Evolutionary conservation across 2,113 vertebrate species (phyloP).

Genomic region (Chinchilla lanigera): DNA sequence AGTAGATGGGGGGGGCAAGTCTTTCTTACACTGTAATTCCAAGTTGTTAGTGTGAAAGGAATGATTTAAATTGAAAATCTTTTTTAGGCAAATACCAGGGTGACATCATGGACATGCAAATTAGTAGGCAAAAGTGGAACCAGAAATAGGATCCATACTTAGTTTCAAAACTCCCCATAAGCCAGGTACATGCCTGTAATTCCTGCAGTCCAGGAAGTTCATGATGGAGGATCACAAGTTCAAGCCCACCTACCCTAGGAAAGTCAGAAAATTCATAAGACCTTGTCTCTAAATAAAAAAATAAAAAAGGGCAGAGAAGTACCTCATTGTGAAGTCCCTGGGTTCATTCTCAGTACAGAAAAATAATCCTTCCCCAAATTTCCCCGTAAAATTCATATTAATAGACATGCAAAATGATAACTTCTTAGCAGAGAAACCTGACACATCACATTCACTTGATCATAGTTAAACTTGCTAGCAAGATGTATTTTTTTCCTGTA

Average conservation of each 20-base stretch:
- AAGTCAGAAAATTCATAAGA: not conserved
- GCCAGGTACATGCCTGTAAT: not conserved
- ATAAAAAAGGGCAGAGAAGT: not conserved
- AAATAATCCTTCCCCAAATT: not conserved
- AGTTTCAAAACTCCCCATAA: not conserved
- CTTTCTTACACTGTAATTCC: not conserved
- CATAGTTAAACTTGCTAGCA: not conserved
- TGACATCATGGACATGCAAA: conserved; percentile 20
- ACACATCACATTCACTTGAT: not conserved
- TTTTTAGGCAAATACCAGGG: not conserved
- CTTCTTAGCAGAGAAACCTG: not conserved
- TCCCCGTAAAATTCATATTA: not conserved
- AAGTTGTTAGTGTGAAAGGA: not conserved
- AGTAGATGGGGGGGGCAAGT: not conserved
- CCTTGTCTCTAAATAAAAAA: not conserved
- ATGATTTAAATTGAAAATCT: not conserved
- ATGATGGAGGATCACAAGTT: not conserved
- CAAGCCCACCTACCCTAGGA: not conserved
- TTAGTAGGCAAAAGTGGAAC: not conserved
- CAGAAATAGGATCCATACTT: not conserved
- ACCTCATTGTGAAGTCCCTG: not conserved
- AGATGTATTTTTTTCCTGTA: not conserved
- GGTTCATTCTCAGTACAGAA: not conserved
- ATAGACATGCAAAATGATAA: not conserved
- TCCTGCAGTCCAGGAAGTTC: not conserved